Conservation (phyloP, 2,888 invertebrate genomes). For the Netelia melanura region DNA sequence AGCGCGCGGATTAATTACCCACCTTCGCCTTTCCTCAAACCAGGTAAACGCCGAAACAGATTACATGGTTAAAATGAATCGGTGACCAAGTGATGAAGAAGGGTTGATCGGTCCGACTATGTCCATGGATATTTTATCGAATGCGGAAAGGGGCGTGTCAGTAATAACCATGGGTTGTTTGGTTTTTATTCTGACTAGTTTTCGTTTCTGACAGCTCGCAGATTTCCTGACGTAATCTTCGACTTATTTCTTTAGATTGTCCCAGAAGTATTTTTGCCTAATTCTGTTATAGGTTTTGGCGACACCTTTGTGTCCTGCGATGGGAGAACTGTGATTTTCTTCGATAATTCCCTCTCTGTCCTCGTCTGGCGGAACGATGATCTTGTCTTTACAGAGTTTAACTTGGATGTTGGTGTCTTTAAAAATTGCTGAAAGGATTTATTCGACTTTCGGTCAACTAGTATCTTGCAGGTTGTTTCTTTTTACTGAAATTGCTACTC, state of each 20-base stretch:
- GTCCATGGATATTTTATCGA: constrained; percentile 68
- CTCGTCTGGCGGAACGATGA: neutral
- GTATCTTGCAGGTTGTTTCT: too few species aligned
- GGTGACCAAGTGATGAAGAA: too few species aligned
- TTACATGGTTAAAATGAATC: too few species aligned
- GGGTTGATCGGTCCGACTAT: constrained; percentile 69
- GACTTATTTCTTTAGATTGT: constrained; percentile 39
- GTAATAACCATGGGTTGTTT: too few species aligned
- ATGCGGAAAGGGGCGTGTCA: constrained; percentile 41
- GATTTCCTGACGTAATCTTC: too few species aligned
- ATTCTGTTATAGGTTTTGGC: neutral
- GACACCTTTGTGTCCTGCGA: too few species aligned
- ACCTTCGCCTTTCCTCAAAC: too few species aligned
- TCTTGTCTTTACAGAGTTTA: neutral
- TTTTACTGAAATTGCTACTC: too few species aligned
- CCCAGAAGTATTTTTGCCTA: neutral
- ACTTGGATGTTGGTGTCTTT: neutral
- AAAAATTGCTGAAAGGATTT: neutral
- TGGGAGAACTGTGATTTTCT: neutral
- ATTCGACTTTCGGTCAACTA: neutral
- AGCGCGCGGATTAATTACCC: too few species aligned
- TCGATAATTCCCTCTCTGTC: neutral
- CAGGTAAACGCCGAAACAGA: too few species aligned
- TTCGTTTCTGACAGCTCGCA: too few species aligned
- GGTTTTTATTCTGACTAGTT: too few species aligned